Conservation (phyloP, 2,888 invertebrate species). For the Drosophila atroscutellata region DNA sequence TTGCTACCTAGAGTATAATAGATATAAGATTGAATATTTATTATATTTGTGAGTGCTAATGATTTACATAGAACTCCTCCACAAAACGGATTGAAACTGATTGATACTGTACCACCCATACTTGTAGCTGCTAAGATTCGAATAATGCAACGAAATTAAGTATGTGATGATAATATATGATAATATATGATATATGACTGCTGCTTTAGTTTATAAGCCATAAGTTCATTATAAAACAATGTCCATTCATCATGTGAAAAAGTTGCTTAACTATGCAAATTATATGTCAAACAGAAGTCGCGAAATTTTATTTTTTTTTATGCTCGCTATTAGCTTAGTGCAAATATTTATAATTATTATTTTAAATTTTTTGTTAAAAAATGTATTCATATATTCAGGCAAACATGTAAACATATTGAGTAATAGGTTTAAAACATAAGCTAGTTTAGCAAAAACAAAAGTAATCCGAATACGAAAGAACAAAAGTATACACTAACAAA, state of each 20-base stretch:
- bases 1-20: background rate
- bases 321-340: background rate
- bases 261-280: slow-evolving; percentile 25
- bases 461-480: background rate
- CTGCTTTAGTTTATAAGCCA: slow-evolving; percentile 7
- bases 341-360: background rate
- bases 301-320: slow-evolving; percentile 1
- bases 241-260: slow-evolving; percentile 13
- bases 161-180: background rate
- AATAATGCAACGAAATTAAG: background rate
- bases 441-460: background rate
- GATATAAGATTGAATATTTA: background rate
- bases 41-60: background rate
- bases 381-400: background rate
- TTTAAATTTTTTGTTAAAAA: background rate
- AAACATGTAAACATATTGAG: background rate
- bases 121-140: background rate
- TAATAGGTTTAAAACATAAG: background rate
- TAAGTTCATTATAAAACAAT: background rate
- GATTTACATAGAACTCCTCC: background rate
- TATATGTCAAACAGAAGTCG: background rate
- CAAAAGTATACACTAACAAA: background rate
- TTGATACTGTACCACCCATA: background rate
- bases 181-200: slow-evolving; percentile 1
- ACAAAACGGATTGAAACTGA: background rate